Conservation (phyloP, 2,797 vertebrate genomes). For the Chromis chromis region DNA sequence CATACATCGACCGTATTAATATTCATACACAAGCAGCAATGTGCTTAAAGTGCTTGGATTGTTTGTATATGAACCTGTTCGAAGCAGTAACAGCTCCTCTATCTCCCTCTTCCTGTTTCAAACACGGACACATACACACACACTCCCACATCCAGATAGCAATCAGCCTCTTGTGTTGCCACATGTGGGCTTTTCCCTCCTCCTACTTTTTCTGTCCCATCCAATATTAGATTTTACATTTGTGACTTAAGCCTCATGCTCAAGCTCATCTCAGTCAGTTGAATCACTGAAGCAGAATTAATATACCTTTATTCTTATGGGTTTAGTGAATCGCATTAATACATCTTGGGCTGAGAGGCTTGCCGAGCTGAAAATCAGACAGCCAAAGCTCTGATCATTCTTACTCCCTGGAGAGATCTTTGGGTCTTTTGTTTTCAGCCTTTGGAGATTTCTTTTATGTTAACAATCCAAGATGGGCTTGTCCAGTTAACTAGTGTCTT, state of each 20-base stretch:
- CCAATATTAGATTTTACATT: slow-evolving; percentile 21
- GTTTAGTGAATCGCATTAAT: slow-evolving; percentile 36
- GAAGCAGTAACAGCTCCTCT: not conserved
- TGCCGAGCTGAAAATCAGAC: slow-evolving; percentile 39
- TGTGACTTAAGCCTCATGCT: not conserved
- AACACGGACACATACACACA: not conserved
- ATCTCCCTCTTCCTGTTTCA: not conserved
- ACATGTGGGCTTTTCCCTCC: not conserved
- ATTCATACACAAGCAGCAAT: not conserved
- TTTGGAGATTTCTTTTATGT: slow-evolving; percentile 40
- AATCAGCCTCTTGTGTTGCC: slow-evolving; percentile 4
- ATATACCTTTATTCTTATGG: slow-evolving; percentile 8
- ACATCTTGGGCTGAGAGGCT: slow-evolving; percentile 35
- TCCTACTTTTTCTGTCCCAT: slow-evolving; percentile 8
- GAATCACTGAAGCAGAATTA: slow-evolving; percentile 24
- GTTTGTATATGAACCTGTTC: slow-evolving; percentile 61
- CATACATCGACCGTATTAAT: slow-evolving; percentile 8
- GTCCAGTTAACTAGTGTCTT: slow-evolving; percentile 45
- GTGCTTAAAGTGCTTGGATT: slow-evolving; percentile 3
- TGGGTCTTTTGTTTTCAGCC: slow-evolving; percentile 45
- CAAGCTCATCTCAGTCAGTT: slow-evolving; percentile 8
- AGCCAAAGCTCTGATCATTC: slow-evolving; percentile 51
- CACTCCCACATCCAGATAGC: not conserved
- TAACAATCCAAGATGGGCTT: slow-evolving; percentile 45
- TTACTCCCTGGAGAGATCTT: slow-evolving; percentile 37